phyloP scores from a whole-genome alignment of 2,888 invertebrate species.

The Limnephilus marmoratus region DNA sequence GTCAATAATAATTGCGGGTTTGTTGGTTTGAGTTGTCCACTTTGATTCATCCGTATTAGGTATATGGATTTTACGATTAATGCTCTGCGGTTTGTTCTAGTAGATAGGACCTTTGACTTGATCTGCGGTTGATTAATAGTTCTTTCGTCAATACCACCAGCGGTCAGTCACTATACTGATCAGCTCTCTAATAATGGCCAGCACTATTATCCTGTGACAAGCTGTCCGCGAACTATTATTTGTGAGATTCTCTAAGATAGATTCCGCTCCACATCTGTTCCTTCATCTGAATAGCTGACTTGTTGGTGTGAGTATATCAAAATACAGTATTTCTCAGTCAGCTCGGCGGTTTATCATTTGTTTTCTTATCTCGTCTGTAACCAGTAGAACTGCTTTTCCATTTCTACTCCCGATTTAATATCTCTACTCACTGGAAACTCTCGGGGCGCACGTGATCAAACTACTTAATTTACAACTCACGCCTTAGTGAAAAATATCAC shows the following conservation, averaged over 20 bases:
- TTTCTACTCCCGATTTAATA: conserved; percentile 24
- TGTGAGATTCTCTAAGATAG: not conserved
- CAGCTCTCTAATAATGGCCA: not conserved
- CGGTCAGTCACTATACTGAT: not conserved
- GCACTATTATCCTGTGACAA: not conserved
- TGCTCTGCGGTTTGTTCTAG: not conserved
- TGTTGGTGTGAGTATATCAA: not conserved
- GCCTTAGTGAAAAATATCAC: conserved; percentile 1
- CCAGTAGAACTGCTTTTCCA: conserved; percentile 46
- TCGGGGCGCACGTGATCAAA: not conserved
- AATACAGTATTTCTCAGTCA: conserved; percentile 2
- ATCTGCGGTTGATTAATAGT: not conserved
- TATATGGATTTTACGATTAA: not conserved
- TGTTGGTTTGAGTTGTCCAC: not conserved
- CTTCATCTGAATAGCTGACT: not conserved
- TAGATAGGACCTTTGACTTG: not conserved
- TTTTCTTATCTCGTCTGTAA: conserved; percentile 44
- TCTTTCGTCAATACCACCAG: not conserved
- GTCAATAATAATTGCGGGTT: not conserved
- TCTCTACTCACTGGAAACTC: conserved; percentile 39
- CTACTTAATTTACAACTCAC: conserved; percentile 21
- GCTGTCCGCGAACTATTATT: not conserved
- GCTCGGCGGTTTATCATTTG: conserved; percentile 24
- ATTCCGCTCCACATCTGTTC: not conserved
- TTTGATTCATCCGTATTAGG: not conserved